Conservation (phyloP, 2,113 vertebrate species). For the Pomatostomus ruficeps region DNA sequence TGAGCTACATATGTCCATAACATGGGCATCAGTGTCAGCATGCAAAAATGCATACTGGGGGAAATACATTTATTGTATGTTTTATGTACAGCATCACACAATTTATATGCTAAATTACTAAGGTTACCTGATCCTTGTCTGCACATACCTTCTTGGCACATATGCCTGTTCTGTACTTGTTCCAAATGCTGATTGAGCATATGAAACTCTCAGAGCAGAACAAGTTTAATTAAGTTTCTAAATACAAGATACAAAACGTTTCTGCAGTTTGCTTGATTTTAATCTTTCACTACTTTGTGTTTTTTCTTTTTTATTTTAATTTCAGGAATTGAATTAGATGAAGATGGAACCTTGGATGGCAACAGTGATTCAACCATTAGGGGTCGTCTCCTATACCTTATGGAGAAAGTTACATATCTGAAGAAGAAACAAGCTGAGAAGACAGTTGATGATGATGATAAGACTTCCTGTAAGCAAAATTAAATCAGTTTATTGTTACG, state of each 20-base stretch:
- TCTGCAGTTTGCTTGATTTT: background rate
- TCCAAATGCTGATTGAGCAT: background rate
- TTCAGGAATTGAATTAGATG: conserved; percentile 87
- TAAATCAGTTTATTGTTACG: background rate
- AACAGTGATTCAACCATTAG: conserved; percentile 86
- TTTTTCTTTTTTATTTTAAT: background rate
- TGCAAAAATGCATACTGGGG: background rate
- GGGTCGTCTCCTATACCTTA: conserved; percentile 85
- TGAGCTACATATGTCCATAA: background rate
- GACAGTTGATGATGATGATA: conserved; percentile 77
- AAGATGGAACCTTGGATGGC: conserved; percentile 79
- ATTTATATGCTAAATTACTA: background rate
- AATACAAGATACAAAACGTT: background rate
- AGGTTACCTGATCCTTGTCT: background rate
- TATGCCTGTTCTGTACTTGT: background rate
- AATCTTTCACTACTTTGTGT: background rate
- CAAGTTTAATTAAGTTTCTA: background rate
- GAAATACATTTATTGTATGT: background rate
- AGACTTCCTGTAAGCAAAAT: conserved; percentile 81
- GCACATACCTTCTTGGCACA: background rate
- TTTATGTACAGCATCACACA: background rate
- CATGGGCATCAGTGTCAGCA: rapidly evolving
- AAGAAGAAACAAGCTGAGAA: conserved; percentile 87
- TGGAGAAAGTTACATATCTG: conserved; percentile 89
- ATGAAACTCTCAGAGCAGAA: background rate